Evolutionary conservation across 2,888 invertebrate species (phyloP).

Genomic region (Ichneumon xanthorius): DNA sequence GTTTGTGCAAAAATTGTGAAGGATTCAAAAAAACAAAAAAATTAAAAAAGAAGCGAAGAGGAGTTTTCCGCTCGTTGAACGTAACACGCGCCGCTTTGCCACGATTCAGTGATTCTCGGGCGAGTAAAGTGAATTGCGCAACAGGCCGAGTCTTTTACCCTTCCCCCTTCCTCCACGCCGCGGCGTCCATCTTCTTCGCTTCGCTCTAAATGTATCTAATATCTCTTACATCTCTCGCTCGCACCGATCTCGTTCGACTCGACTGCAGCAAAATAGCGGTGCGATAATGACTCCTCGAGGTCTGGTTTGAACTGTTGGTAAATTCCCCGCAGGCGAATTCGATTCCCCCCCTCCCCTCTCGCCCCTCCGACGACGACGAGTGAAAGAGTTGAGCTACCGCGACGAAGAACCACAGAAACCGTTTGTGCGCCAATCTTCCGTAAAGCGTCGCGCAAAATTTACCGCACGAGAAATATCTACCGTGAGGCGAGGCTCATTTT

Average conservation of each 20-base stretch:
- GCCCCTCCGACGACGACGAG: constrained; percentile 6
- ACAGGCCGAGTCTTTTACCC: constrained; percentile 69
- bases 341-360: not conserved
- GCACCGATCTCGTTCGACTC: constrained; percentile 42
- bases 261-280: constrained; percentile 13
- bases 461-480: constrained; percentile 17
- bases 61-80: constrained; percentile 82
- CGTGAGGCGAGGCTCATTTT: constrained; percentile 36
- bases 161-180: constrained; percentile 60
- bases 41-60: constrained; percentile 66
- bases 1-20: constrained; percentile 22
- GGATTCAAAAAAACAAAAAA: not conserved
- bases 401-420: constrained; percentile 24
- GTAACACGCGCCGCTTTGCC: constrained; percentile 80
- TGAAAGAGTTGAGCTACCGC: constrained; percentile 7
- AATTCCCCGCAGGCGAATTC: constrained; percentile 3
- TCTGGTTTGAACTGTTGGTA: constrained; percentile 30
- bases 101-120: constrained; percentile 79
- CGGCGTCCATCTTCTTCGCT: constrained; percentile 43
- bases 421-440: constrained; percentile 41
- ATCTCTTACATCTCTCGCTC: constrained; percentile 50
- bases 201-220: constrained; percentile 55
- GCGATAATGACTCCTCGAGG: constrained; percentile 47
- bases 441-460: constrained; percentile 33
- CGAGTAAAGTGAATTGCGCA: constrained; percentile 75